A percentile compares a stretch with the other conserved stretches of the same genome.
Evolutionary conservation across 2,888 invertebrate genomes (phyloP).

Genomic region (Petrolisthes cinctipes): DNA sequence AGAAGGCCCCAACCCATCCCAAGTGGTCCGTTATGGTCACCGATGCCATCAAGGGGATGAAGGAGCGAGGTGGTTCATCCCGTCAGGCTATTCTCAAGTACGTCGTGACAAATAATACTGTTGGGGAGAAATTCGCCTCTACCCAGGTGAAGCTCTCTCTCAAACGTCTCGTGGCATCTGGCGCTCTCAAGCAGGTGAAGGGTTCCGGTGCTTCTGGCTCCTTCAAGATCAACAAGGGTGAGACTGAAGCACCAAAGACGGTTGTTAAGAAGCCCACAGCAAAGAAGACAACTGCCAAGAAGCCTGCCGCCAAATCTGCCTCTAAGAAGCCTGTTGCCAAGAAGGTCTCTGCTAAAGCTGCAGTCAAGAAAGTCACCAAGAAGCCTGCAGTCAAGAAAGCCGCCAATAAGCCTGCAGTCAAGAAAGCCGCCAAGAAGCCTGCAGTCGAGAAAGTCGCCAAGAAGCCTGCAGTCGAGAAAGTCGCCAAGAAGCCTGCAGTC

Average conservation of each 20-base stretch:
- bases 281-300: conserved; percentile 42
- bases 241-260: background rate
- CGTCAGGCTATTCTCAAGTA: conserved; percentile 13
- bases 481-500: no score
- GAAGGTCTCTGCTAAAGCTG: conserved; percentile 45
- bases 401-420: conserved; percentile 38
- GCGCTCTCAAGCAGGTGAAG: background rate
- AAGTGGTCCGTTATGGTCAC: background rate
- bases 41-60: background rate
- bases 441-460: conserved; percentile 36
- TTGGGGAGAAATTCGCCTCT: background rate
- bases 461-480: no score
- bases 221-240: conserved; percentile 2
- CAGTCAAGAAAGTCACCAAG: no score
- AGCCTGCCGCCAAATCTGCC: conserved; percentile 34
- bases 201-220: background rate
- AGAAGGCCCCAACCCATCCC: background rate
- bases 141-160: background rate
- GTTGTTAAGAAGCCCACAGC: no score
- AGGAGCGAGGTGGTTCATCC: background rate
- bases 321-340: conserved; percentile 63
- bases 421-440: conserved; percentile 50
- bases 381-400: conserved; percentile 55
- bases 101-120: background rate
- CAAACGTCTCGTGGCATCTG: background rate